Evolutionary conservation across 2,113 vertebrate genomes (phyloP), one percentile per base, ranked within the genome.

Genomic region (Kryptolebias marmoratus): DNA sequence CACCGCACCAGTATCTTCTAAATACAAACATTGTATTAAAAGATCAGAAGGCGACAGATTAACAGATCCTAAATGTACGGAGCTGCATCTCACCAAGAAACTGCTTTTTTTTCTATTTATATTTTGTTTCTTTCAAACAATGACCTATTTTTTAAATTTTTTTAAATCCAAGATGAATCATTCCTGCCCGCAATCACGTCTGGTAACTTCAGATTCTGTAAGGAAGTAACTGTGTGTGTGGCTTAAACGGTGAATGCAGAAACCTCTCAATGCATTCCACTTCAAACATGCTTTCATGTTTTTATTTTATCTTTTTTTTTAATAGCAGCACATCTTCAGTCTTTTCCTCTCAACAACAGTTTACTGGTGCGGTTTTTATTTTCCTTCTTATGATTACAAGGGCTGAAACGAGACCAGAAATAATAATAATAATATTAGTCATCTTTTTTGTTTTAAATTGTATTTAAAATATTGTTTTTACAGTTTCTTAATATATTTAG

Each of bases 101-200:
- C 27, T 53, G 5, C 7, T 31, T 13, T 28, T 1, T 66, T 60
- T 42, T 28, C n/a, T 12, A 28, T 75, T 31, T 47, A n/a, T 30
- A 3, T 22, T 28, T 71, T 83, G 68, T 71, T 73, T 80, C 58
- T 42, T 32, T 11, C 47, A 22, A 22, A 22, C 22, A 22, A 22
- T 22, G 22, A 22, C 22, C 22, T 22, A 42, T 15, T 58, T 78
- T 75, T 50, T 61, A 45, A 75, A 84, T 53, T 6, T 47, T 72
- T 77, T 67, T 50, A 66, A 31, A 10, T 5, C n/a, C 18, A 36
- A 45, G 39, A 67, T 56, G 1, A 63, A 79, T 82, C 68, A 85
- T 84, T 87, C 80, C 81, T 68, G n/a, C 55, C 50, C 32, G 56
- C 73, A 79, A 44, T 42, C n/a, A 61, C 49, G 64, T 64, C 56